Evolutionary conservation across 2,888 invertebrate species (phyloP).

Genomic region (Cosmopolites sordidus): DNA sequence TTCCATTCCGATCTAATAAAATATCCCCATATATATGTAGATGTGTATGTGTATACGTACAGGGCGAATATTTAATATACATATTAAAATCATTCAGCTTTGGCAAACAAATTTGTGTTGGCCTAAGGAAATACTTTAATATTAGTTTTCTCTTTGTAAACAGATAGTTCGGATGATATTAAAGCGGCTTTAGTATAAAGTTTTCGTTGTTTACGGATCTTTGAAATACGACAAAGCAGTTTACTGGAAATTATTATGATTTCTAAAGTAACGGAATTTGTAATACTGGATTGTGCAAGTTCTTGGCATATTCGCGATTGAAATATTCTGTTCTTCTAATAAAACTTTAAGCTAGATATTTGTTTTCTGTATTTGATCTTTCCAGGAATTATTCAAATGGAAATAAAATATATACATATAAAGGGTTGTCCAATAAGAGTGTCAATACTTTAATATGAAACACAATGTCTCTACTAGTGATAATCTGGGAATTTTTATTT

Average conservation of each 20-base stretch:
- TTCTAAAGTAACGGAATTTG: not conserved
- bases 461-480: no score
- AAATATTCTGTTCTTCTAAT: no score
- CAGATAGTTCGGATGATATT: constrained; percentile 1
- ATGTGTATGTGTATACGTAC: not conserved
- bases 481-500: no score
- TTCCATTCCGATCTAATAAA: constrained; percentile 8
- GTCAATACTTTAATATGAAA: no score
- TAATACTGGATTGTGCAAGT: not conserved
- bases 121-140: constrained; percentile 8
- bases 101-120: constrained; percentile 5
- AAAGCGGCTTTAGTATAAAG: not conserved
- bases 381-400: no score
- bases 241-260: constrained; percentile 1
- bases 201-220: constrained; percentile 1
- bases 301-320: not conserved
- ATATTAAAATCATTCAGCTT: constrained; percentile 11
- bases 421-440: no score
- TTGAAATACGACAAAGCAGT: constrained; percentile 1
- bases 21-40: constrained; percentile 6
- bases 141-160: constrained; percentile 7
- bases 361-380: no score
- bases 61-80: not conserved
- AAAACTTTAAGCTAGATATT: no score
- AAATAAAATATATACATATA: no score